Evolutionary conservation across 35 echinoderm and acorn worm species (phyloP), one percentile per base, ranked within the genome.

Genomic region (Apostichopus japonicus): DNA sequence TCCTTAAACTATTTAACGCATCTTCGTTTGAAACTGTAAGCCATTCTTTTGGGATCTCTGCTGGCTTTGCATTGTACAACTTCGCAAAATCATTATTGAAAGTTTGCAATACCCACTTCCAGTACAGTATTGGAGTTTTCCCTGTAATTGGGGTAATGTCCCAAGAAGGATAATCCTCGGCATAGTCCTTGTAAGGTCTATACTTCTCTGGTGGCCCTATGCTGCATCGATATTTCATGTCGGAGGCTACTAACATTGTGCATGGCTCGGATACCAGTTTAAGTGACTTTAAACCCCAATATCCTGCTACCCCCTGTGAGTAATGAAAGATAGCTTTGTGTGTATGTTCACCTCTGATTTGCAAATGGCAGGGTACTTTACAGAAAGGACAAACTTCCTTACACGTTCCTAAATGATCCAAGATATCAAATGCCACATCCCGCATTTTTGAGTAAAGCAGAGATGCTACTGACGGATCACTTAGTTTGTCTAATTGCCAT

Each of bases 351-450:
- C 77, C 77, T 24, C 77, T 78, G 7, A 78, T 44, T 78, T 78
- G 77, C 16, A 78, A 78, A 44, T 78, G 21, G 7, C 77, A 78
- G 16, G 7, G 8, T 78, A 78, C 77, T 1, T 17, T 17, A 7
- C 77, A 78, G 27, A 78, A 78, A 8, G 77, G 77, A 78, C 77
- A 78, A 78, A 78, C 77, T 78, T 78, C 77, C 8, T 78, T 44
- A 17, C 77, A 78, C 1, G 17, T 17, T 44, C 17, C 21, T 78
- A 78, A 22, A 78, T 78, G 77, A 78, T 78, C 27, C 6, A 78
- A 78, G 17, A 78, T 78, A 0, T 78, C 77, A 59, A 0, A 1
- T 9, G 57, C 4, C 6, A 59, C 57, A 59, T 59, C 11, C 27
- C 27, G 27, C 27, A 33, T 33, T 33, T 33, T 1, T 33, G 27